These are phyloP conservation scores for Nothocercus nigrocapillus DNA, from an alignment of 2,113 vertebrate species.

Conservation along the genomic window DNA sequence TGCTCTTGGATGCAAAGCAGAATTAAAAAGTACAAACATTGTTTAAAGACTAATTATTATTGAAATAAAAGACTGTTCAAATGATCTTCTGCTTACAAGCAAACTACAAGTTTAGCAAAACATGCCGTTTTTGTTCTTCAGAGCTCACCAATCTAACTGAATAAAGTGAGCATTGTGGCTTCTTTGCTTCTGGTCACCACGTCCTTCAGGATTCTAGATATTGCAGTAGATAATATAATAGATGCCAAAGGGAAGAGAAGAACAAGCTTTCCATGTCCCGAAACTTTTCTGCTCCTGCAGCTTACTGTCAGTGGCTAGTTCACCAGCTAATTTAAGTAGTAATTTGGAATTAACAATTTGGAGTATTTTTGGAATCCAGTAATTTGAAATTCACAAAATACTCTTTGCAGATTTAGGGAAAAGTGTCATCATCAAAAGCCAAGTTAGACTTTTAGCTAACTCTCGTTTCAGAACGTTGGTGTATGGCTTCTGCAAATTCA, in stretches of 20 bases:
- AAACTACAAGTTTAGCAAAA: slow-evolving; percentile 5
- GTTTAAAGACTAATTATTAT: slow-evolving; percentile 3
- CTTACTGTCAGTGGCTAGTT: background rate
- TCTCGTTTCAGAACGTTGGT: background rate
- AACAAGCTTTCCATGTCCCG: background rate
- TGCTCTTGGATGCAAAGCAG: background rate
- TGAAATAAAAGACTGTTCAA: slow-evolving; percentile 18
- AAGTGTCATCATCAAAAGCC: background rate
- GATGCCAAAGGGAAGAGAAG: background rate
- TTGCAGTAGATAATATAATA: background rate
- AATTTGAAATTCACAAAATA: background rate
- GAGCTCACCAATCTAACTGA: background rate
- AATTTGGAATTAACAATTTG: background rate
- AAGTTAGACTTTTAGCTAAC: background rate
- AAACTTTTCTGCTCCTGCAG: background rate
- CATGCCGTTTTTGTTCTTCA: background rate
- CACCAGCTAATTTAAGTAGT: background rate
- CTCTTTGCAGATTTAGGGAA: background rate
- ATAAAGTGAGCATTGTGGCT: background rate
- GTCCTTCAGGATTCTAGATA: background rate
- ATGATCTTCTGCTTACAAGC: background rate
- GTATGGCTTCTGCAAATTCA: background rate
- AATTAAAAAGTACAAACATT: background rate
- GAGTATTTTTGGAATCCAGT: too few species aligned
- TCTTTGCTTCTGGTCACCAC: background rate